These are phyloP conservation scores for Garrulus glandarius DNA, from an alignment of 2,797 vertebrate genomes.

Conservation along the genomic window DNA sequence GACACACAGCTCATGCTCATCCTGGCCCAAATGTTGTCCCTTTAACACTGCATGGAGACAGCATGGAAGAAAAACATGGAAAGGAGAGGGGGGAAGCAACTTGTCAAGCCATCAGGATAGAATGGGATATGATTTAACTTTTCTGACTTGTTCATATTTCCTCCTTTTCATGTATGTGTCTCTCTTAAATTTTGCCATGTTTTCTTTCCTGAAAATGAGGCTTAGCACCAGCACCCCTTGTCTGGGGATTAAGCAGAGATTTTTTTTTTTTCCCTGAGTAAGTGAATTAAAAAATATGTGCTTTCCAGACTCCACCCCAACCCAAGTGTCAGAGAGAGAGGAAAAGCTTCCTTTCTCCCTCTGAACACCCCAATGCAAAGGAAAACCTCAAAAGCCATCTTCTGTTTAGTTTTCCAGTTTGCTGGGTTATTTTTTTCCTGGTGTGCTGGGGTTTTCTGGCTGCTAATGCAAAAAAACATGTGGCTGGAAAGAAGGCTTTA, in stretches of 20 bases:
- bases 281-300: neutral
- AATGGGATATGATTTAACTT: neutral
- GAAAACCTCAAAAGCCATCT: neutral
- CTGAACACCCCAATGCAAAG: neutral
- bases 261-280: neutral
- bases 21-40: neutral
- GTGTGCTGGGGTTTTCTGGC: neutral
- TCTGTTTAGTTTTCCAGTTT: neutral
- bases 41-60: neutral
- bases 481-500: neutral
- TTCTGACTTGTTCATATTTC: neutral
- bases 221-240: neutral
- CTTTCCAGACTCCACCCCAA: neutral
- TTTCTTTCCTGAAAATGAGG: neutral
- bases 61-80: neutral
- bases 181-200: neutral
- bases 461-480: neutral
- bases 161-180: neutral
- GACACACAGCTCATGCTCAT: neutral
- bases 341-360: neutral
- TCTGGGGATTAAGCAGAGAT: neutral
- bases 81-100: neutral
- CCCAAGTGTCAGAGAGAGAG: neutral
- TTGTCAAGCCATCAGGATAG: neutral
- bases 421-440: neutral